Conservation (phyloP, 2,888 invertebrate species). For the Polyploca ridens region DNA sequence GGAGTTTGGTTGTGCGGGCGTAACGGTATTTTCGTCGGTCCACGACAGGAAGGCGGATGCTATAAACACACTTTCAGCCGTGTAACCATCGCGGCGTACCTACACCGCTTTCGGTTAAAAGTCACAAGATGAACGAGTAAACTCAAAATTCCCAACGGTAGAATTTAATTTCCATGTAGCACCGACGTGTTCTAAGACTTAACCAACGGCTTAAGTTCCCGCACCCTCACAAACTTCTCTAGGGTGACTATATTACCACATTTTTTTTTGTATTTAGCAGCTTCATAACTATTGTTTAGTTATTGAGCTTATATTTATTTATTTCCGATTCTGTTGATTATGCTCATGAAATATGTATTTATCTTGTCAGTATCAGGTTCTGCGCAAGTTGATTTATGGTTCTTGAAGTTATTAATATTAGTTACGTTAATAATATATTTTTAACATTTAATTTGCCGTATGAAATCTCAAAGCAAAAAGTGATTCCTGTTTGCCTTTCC, state of each 20-base stretch:
- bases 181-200: background rate
- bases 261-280: background rate
- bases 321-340: background rate
- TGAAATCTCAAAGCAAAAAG: background rate
- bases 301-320: background rate
- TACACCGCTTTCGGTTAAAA: constrained; percentile 51
- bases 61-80: constrained; percentile 80
- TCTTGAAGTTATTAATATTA: background rate
- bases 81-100: constrained; percentile 57
- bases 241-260: background rate
- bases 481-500: constrained; percentile 11
- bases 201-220: background rate
- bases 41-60: constrained; percentile 81
- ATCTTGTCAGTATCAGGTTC: background rate
- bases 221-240: background rate
- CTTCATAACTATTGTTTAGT: background rate
- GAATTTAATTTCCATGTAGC: background rate
- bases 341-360: background rate
- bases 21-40: constrained; percentile 82
- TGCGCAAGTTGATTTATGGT: constrained; percentile 8
- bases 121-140: constrained; percentile 39
- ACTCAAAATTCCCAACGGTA: background rate
- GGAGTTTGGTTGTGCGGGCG: constrained; percentile 76
- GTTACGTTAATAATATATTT: constrained; percentile 7
- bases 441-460: constrained; percentile 1